A percentile compares a stretch with the other conserved stretches of the same genome.
Conservation (phyloP, 2,888 invertebrate genomes). For the Lepas anatifera region DNA sequence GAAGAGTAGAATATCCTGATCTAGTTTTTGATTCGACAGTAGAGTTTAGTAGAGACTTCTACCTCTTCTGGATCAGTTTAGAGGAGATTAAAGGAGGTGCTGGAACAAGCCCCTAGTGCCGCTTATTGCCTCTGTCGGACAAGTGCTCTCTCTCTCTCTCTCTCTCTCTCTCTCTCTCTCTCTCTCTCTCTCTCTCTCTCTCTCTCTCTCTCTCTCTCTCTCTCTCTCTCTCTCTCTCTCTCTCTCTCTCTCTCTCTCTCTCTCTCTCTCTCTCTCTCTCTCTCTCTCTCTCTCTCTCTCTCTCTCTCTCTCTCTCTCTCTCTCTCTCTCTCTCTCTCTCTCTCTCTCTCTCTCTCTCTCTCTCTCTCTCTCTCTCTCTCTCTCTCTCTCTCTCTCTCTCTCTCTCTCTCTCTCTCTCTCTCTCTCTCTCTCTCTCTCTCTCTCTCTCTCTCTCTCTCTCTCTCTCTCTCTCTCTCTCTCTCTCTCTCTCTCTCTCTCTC, state of each 20-base stretch:
- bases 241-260: background rate
- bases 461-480: too few relatives aligned
- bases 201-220: slow-evolving; percentile 16
- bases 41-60: too few relatives aligned
- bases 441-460: too few relatives aligned
- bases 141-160: too few relatives aligned
- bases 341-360: background rate
- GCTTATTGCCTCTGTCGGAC: too few relatives aligned
- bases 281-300: background rate
- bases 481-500: too few relatives aligned
- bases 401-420: slow-evolving; percentile 13
- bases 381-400: slow-evolving; percentile 2
- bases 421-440: slow-evolving; percentile 10
- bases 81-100: too few relatives aligned
- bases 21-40: too few relatives aligned
- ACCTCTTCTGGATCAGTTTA: too few relatives aligned
- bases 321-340: slow-evolving; percentile 11
- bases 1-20: too few relatives aligned
- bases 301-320: background rate
- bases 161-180: background rate
- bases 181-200: slow-evolving; percentile 1
- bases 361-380: slow-evolving; percentile 6
- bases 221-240: background rate
- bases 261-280: background rate
- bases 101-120: too few relatives aligned